Percentiles rank a stretch among this genome's conserved stretches.
Evolutionary conservation across 35 echinoderm and acorn worm genomes (phyloP).

Genomic region (Heliocidaris erythrogramma): DNA sequence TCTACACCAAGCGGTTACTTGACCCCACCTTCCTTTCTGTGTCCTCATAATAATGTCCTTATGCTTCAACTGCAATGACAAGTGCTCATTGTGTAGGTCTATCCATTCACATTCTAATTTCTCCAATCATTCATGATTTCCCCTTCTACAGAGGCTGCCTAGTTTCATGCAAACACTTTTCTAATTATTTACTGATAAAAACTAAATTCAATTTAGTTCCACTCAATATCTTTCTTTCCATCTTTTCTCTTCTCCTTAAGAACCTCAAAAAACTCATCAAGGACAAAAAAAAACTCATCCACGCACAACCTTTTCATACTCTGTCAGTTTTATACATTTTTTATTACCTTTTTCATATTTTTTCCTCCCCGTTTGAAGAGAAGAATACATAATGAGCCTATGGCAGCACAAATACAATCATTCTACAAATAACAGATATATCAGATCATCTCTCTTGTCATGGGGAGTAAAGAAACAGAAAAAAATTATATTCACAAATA

Average conservation of each 20-base stretch:
- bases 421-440: neutral
- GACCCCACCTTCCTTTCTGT: no score
- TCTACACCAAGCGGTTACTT: no score
- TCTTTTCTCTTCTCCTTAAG: neutral
- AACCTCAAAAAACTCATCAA: neutral
- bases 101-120: no score
- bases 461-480: neutral
- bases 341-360: neutral
- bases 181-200: no score
- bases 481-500: neutral
- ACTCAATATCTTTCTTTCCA: no score
- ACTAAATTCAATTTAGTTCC: no score
- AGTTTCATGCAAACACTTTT: no score
- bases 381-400: neutral
- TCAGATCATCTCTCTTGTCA: neutral
- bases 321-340: conserved; percentile 7
- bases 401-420: conserved; percentile 16
- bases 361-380: neutral
- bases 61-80: no score
- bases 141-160: no score
- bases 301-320: neutral
- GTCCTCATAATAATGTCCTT: no score
- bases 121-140: no score
- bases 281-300: neutral
- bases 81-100: no score